phyloP scores from a whole-genome alignment of 2,113 vertebrate genomes.

The Corvus hawaiiensis region DNA sequence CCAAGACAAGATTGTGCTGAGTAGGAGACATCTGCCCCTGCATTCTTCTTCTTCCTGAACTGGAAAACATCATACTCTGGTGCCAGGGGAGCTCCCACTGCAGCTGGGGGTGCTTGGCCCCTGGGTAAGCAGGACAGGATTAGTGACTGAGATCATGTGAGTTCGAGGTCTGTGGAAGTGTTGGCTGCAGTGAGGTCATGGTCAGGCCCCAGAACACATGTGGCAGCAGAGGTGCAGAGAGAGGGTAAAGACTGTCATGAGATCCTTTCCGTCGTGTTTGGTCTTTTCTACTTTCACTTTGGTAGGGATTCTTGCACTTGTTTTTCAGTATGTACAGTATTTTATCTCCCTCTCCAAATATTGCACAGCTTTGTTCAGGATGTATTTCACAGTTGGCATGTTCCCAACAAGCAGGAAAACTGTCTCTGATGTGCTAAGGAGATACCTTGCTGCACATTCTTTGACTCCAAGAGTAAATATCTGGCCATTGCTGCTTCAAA shows the following conservation, averaged over 20 bases:
- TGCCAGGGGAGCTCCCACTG: not conserved
- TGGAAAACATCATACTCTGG: not conserved
- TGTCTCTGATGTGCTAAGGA: not conserved
- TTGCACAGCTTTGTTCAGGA: not conserved
- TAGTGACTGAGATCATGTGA: slow-evolving; percentile 1
- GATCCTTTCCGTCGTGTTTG: not conserved
- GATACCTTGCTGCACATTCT: not conserved
- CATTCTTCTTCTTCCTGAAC: not conserved
- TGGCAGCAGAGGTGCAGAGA: not conserved
- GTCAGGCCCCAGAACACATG: not conserved
- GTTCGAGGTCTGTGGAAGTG: not conserved
- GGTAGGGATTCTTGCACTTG: not conserved
- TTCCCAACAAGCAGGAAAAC: not conserved
- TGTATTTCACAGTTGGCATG: not conserved
- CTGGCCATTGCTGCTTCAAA: not conserved
- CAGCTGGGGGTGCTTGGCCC: not conserved
- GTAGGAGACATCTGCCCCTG: not conserved
- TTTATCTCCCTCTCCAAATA: not conserved
- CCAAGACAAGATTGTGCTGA: slow-evolving; percentile 52
- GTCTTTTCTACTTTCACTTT: not conserved
- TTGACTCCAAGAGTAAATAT: slow-evolving; percentile 8
- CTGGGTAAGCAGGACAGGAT: not conserved
- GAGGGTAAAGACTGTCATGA: not conserved
- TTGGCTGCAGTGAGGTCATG: not conserved
- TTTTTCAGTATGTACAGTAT: not conserved